A percentile compares a stretch with the other conserved stretches of the same genome.
Evolutionary conservation across 2,113 vertebrate genomes (phyloP).

Genomic region (Empidonax alnorum): DNA sequence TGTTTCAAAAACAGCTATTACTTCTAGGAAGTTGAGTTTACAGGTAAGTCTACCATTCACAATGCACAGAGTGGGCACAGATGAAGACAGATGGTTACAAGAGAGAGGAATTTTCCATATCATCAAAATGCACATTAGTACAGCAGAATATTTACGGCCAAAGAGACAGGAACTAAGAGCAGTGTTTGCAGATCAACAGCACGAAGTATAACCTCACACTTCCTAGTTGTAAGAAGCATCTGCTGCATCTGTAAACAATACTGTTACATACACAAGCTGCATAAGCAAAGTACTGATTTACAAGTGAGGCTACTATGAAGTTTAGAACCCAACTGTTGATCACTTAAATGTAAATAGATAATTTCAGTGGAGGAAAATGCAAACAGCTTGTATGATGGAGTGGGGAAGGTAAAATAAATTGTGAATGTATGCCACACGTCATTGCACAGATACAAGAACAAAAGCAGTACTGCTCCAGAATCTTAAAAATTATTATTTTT

Average conservation of each 20-base stretch:
- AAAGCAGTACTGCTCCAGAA: not conserved
- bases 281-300: not conserved
- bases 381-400: not conserved
- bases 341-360: not conserved
- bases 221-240: accelerated
- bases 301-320: not conserved
- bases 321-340: not conserved
- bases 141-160: not conserved
- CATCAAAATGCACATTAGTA: not conserved
- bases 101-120: not conserved
- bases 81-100: not conserved
- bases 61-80: not conserved
- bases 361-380: not conserved
- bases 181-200: not conserved
- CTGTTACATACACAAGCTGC: not conserved
- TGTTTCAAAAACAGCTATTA: not conserved
- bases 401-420: not conserved
- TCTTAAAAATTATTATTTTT: not conserved
- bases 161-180: not conserved
- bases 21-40: not conserved
- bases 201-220: not conserved
- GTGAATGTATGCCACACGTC: not conserved
- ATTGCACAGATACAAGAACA: not conserved
- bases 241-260: not conserved
- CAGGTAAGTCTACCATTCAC: not conserved